Base-by-base conservation (phyloP, 2,888 invertebrate species). In the Lasioglossum leucozonium region DNA sequence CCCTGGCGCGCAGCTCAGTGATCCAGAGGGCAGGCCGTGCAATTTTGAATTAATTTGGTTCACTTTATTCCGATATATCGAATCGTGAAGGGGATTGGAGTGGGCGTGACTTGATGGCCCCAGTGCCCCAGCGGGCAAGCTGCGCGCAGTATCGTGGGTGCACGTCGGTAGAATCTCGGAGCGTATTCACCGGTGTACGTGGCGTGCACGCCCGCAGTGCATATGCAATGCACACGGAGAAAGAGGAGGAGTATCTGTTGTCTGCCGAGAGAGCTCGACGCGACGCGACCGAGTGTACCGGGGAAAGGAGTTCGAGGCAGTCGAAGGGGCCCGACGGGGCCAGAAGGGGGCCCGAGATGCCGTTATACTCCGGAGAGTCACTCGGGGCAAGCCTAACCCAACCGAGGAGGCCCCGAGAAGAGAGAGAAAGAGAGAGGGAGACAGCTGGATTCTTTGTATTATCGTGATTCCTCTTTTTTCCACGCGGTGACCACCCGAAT, bases 351-450 rank as follows among this genome's bases (percentile, higher is more conserved):
- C 55, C 65, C 78, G 81, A 89, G 89, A 81, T 91, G 89, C 91
- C 91, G 91, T 91, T 51, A 51, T 91, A 91, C 86, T 87, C 79
- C 83, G 77, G 65, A 88, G 90, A 91, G 88, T 88, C 82, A 85
- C 87, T 88, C 89, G 84, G 84, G 81, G 81, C 89, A 89, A 85
- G 88, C 90, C 92, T 91, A 90, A 91, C 92, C 87, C 87, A 90
- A 91, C 86, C 67, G 84, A 85, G 87, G 85, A 51, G 73, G 82
- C 71, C 77, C 55, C 79, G 72, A 55, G 72, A 69, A 55, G 81
- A 75, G 58, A 72, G 75, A 81, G 77, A 71, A 55, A 71, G 26
- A 58, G n/a, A 58, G 26, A 62, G 62, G 2, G 16, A 62, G 62
- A 26, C 6, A 30, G 62, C 62, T 72, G 79, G 77, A 71, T 67